A percentile compares a stretch with the other conserved stretches of the same genome.
phyloP scores from a whole-genome alignment of 2,888 invertebrate genomes.

The Leptothorax acervorum region DNA sequence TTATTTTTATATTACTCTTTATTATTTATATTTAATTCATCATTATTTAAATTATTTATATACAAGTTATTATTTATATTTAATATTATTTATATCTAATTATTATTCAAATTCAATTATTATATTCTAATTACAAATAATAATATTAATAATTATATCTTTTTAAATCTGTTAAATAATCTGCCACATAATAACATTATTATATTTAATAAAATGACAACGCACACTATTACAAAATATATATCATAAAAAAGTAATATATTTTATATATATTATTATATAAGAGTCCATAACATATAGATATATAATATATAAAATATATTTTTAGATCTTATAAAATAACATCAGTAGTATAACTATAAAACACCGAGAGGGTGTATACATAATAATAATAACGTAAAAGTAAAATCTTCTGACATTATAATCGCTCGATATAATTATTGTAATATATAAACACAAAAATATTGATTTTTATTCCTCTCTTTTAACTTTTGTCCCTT shows the following conservation, averaged over 20 bases:
- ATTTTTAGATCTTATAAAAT: background rate
- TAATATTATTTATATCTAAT: background rate
- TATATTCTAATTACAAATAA: background rate
- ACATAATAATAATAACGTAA: background rate
- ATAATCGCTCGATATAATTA: background rate
- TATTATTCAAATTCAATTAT: background rate
- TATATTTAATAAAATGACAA: background rate
- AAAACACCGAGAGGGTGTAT: background rate
- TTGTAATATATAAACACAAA: background rate
- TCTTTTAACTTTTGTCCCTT: background rate
- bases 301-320: background rate
- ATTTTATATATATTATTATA: background rate
- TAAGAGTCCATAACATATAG: background rate
- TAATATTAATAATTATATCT: background rate
- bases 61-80: background rate
- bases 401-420: slow-evolving; percentile 1
- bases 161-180: background rate
- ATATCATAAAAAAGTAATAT: background rate
- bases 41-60: background rate
- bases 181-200: background rate
- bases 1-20: background rate
- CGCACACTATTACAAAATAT: background rate
- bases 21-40: background rate
- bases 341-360: background rate
- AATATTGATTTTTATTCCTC: background rate